These are phyloP conservation scores for Parasteatoda lunata DNA, from an alignment of 2,888 invertebrate genomes.

Conservation along the genomic window DNA sequence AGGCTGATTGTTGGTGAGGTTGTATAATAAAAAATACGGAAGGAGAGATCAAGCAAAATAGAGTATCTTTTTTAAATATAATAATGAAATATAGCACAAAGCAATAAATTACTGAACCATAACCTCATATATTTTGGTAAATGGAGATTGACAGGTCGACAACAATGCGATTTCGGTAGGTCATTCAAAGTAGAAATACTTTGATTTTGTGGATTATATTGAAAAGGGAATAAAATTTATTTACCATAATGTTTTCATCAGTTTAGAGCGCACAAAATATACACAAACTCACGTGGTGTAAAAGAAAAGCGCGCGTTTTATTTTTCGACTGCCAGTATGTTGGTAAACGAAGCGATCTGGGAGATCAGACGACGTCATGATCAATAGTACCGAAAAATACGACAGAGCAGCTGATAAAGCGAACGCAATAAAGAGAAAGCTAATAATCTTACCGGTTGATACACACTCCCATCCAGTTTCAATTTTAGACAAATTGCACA, in stretches of 20 bases:
- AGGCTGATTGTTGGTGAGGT: too few relatives aligned
- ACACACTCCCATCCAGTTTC: conserved; percentile 56
- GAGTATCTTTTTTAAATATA: too few relatives aligned
- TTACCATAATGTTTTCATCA: background rate
- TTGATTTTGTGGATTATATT: background rate
- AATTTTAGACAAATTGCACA: conserved; percentile 42
- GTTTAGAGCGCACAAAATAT: background rate
- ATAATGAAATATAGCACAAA: too few relatives aligned
- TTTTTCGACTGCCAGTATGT: background rate
- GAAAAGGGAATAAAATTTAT: background rate
- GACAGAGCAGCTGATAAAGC: background rate
- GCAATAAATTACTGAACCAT: too few relatives aligned
- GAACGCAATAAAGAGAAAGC: conserved; percentile 11
- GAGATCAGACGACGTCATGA: background rate
- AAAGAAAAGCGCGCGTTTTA: background rate
- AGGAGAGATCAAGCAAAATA: too few relatives aligned
- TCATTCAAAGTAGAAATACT: background rate
- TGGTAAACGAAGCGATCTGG: background rate
- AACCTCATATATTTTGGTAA: background rate
- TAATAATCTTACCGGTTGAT: conserved; percentile 44
- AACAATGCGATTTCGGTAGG: background rate
- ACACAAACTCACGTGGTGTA: background rate
- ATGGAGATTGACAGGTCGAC: background rate
- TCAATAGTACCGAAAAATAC: background rate
- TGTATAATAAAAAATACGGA: too few relatives aligned